Percentiles rank a stretch among this genome's conserved stretches.
Conservation (phyloP, 2,113 vertebrate species). For the Anoplopoma fimbria region DNA sequence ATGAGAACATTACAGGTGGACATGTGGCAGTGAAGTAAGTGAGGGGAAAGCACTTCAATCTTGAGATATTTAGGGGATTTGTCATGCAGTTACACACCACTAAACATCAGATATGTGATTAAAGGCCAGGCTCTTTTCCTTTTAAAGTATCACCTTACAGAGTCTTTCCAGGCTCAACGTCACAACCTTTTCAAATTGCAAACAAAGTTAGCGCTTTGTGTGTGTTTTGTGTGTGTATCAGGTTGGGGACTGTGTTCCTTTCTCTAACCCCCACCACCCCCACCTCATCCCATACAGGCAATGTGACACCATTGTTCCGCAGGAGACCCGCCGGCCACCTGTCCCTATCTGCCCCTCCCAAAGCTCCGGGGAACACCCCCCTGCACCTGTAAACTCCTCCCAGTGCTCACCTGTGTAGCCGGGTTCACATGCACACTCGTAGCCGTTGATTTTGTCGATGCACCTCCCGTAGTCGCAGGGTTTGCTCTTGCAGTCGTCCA, state of each 20-base stretch:
- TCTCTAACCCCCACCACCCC: constrained; percentile 31
- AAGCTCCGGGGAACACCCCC: constrained; percentile 67
- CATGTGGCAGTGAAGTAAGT: not conserved
- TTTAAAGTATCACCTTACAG: constrained; percentile 75
- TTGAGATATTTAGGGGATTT: constrained; percentile 4
- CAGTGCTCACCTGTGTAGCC: constrained; percentile 87
- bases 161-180: constrained; percentile 58
- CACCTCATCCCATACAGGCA: constrained; percentile 61
- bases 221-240: constrained; percentile 63
- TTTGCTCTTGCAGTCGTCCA: constrained; percentile 93
- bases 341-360: constrained; percentile 73
- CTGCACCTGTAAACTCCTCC: constrained; percentile 72
- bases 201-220: constrained; percentile 77
- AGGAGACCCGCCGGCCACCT: constrained; percentile 79
- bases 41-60: constrained; percentile 2
- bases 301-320: constrained; percentile 78
- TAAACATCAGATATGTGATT: constrained; percentile 59
- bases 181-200: constrained; percentile 72
- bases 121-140: constrained; percentile 56
- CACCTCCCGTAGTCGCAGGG: constrained; percentile 94
- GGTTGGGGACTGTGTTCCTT: constrained; percentile 69
- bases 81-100: constrained; percentile 33
- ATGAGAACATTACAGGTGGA: constrained; percentile 4
- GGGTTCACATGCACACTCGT: constrained; percentile 91
- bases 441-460: constrained; percentile 94